phyloP scores from a whole-genome alignment of 2,888 invertebrate species.

The Arenicola marina region DNA sequence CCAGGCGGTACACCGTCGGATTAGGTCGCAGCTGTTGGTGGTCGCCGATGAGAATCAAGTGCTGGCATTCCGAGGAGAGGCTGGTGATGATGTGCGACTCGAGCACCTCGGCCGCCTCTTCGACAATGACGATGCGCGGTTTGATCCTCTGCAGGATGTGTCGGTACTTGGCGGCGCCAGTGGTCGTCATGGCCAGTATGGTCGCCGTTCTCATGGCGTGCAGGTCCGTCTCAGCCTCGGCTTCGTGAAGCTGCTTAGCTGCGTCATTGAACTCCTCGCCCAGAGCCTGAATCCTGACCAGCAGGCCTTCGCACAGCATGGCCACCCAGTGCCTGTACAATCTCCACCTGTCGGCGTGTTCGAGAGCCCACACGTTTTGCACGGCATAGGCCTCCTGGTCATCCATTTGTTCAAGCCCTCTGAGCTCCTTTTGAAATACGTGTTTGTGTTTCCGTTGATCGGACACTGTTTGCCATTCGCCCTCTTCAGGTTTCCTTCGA shows the following conservation, averaged over 20 bases:
- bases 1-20: constrained; percentile 72
- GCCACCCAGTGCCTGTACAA: constrained; percentile 60
- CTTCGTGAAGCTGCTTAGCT: neutral
- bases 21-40: constrained; percentile 80
- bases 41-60: constrained; percentile 82
- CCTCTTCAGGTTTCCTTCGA: too few relatives aligned
- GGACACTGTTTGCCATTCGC: too few relatives aligned
- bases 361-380: too few relatives aligned
- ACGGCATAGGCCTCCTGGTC: too few relatives aligned
- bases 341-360: too few relatives aligned
- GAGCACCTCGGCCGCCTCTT: constrained; percentile 86
- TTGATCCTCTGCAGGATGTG: constrained; percentile 45
- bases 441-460: too few relatives aligned
- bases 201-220: constrained; percentile 35
- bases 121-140: constrained; percentile 67
- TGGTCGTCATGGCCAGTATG: constrained; percentile 55
- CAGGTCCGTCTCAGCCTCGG: constrained; percentile 29
- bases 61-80: constrained; percentile 74
- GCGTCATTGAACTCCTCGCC: neutral
- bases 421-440: too few relatives aligned
- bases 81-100: constrained; percentile 82
- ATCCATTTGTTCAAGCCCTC: too few relatives aligned
- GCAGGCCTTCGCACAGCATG: constrained; percentile 4
- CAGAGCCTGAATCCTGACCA: neutral
- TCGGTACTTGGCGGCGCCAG: constrained; percentile 49